Percentiles rank a stretch among this genome's conserved stretches.
Conservation (phyloP, 2,113 vertebrate genomes). For the Noctilio leporinus region DNA sequence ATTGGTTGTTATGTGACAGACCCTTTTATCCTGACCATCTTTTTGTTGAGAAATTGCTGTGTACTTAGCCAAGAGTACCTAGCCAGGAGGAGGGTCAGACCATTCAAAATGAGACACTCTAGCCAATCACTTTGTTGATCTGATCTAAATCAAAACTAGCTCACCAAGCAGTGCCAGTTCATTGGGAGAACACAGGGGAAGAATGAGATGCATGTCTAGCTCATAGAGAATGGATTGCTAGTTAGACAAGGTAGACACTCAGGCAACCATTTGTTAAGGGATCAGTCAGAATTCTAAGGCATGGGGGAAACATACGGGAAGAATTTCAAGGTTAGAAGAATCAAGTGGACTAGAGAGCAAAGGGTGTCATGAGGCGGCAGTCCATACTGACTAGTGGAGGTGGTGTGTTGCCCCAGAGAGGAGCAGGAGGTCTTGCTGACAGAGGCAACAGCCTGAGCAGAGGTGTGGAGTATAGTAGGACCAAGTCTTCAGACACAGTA, state of each 20-base stretch:
- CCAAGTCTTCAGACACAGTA: fast-evolving
- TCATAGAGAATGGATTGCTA: fast-evolving
- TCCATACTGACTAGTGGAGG: fast-evolving
- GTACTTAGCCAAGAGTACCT: fast-evolving
- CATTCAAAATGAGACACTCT: fast-evolving
- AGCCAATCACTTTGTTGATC: neutral
- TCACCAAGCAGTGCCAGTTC: fast-evolving
- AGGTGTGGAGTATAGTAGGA: fast-evolving
- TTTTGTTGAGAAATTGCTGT: fast-evolving
- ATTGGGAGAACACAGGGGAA: fast-evolving
- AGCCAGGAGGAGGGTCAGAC: too few species aligned
- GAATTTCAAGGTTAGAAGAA: fast-evolving
- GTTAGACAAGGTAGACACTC: fast-evolving
- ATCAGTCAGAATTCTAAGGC: fast-evolving
- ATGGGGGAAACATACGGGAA: fast-evolving
- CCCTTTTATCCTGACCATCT: neutral
- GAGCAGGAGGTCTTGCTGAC: neutral
- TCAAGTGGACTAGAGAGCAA: fast-evolving
- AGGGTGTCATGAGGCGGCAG: fast-evolving
- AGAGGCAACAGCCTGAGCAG: neutral
- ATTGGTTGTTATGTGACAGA: neutral
- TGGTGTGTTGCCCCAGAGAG: fast-evolving
- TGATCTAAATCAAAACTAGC: fast-evolving
- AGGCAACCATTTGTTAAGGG: fast-evolving
- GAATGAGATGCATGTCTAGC: fast-evolving